These are phyloP conservation scores for Linnaemya tessellans DNA, from an alignment of 2,888 invertebrate genomes.

Conservation along the genomic window DNA sequence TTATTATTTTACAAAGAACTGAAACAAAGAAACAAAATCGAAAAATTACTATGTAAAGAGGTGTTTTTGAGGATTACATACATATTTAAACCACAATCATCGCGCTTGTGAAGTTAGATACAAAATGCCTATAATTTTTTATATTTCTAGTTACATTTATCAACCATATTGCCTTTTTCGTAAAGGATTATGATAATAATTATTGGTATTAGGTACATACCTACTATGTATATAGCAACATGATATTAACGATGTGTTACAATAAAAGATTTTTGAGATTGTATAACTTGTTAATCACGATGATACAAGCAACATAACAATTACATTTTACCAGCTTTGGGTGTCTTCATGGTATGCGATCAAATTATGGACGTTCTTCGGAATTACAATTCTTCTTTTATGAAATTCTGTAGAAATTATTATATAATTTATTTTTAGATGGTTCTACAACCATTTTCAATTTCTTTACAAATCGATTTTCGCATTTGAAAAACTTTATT, in stretches of 20 bases:
- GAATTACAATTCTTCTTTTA: no score
- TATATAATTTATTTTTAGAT: no score
- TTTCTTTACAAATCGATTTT: no score
- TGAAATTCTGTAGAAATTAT: no score
- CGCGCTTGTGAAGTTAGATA: neutral
- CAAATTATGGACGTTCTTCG: no score
- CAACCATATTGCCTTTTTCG: neutral
- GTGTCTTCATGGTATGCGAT: no score
- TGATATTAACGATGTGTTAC: slow-evolving; percentile 46
- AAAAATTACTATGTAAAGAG: slow-evolving; percentile 6
- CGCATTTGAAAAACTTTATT: no score
- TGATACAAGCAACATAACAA: neutral
- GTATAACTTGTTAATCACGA: neutral
- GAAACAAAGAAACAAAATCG: neutral
- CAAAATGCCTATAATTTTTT: neutral
- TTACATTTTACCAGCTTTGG: no score
- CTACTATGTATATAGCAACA: neutral
- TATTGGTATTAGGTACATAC: slow-evolving; percentile 28
- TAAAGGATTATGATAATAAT: slow-evolving; percentile 35
- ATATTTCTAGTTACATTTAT: neutral
- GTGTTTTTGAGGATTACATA: neutral
- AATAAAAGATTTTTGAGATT: slow-evolving; percentile 39
- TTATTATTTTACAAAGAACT: slow-evolving; percentile 36
- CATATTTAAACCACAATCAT: neutral
- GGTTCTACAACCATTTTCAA: no score